phyloP scores from a whole-genome alignment of 2,113 vertebrate species.

The Malurus melanocephalus region DNA sequence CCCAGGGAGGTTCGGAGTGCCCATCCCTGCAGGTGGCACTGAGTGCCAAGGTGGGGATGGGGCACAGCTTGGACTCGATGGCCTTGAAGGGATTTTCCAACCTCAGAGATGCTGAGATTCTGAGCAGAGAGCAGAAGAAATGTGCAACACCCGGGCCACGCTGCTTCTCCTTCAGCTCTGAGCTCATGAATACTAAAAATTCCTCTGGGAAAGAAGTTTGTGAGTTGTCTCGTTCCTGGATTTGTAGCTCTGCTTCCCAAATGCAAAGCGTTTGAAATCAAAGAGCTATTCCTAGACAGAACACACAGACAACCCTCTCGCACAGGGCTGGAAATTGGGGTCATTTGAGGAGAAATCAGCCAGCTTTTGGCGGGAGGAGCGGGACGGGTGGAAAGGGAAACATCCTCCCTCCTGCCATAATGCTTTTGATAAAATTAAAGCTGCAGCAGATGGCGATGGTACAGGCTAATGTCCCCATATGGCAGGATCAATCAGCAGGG shows the following conservation, averaged over 20 bases:
- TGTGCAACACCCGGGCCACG: not conserved
- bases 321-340: not conserved
- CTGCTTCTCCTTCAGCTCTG: not conserved
- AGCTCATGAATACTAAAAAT: not conserved
- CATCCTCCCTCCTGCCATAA: constrained; percentile 34
- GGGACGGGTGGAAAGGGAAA: not conserved
- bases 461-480: constrained; percentile 54
- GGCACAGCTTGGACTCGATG: rapidly evolving
- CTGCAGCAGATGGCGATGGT: constrained; percentile 44
- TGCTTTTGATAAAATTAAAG: constrained; percentile 48
- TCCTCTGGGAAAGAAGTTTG: not conserved
- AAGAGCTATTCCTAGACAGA: constrained; percentile 12
- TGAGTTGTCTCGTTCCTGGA: not conserved
- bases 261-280: not conserved
- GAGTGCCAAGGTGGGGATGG: rapidly evolving
- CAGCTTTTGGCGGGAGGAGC: constrained; percentile 14
- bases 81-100: not conserved
- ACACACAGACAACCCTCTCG: not conserved
- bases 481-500: constrained; percentile 43
- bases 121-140: not conserved
- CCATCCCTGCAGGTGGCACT: not conserved
- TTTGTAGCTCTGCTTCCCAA: not conserved
- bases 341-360: constrained; percentile 43
- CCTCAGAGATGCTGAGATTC: not conserved
- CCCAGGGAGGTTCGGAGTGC: not conserved